Evolutionary conservation across 2,113 vertebrate genomes (phyloP).

Genomic region (Corvus cornix): DNA sequence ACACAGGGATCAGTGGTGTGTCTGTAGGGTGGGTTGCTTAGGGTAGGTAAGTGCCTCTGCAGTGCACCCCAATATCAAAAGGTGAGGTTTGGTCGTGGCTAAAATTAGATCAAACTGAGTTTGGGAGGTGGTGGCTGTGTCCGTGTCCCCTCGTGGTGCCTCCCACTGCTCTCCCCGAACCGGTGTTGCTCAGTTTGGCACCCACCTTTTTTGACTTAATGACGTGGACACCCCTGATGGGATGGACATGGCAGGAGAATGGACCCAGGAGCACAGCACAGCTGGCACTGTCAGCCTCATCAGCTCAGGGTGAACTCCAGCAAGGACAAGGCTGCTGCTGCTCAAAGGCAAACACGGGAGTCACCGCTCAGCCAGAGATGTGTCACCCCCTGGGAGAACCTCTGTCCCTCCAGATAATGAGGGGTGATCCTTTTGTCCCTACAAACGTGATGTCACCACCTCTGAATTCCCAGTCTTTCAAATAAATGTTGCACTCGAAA

Average conservation of each 20-base stretch:
- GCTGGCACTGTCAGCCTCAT: accelerated
- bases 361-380: not conserved
- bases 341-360: not conserved
- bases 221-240: accelerated
- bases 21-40: accelerated
- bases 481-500: not conserved
- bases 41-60: not conserved
- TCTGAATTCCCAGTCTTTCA: not conserved
- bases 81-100: not conserved
- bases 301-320: not conserved
- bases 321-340: not conserved
- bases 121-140: not conserved
- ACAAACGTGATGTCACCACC: not conserved
- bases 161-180: accelerated
- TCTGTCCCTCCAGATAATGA: not conserved
- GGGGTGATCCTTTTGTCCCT: not conserved
- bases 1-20: not conserved
- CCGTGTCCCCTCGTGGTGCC: accelerated
- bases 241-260: not conserved
- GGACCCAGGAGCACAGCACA: not conserved
- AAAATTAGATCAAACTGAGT: accelerated
- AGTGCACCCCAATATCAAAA: accelerated
- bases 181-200: accelerated
- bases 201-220: accelerated
- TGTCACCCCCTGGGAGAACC: not conserved